Percentiles rank a stretch among this genome's conserved stretches.
Evolutionary conservation across 2,888 invertebrate species (phyloP).

Genomic region (Andrena bucephala): DNA sequence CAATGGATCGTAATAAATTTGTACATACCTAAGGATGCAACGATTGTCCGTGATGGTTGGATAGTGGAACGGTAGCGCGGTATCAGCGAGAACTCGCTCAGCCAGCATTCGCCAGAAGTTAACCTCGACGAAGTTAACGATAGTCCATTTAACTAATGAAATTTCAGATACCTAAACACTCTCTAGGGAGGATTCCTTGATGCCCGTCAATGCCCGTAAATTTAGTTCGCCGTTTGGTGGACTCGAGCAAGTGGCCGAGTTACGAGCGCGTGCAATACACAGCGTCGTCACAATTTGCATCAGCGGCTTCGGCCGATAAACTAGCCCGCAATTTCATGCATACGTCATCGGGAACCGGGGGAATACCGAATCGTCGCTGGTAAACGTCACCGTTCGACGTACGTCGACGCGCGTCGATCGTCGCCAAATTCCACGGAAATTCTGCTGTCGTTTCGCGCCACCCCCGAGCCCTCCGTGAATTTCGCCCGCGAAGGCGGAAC

Average conservation of each 20-base stretch:
- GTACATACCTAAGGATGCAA: too few species aligned
- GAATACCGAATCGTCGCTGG: slow-evolving; percentile 49
- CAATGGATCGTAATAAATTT: too few species aligned
- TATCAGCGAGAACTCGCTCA: neutral
- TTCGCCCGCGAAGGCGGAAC: slow-evolving; percentile 45
- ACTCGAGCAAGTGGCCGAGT: slow-evolving; percentile 40
- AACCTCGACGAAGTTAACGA: slow-evolving; percentile 37
- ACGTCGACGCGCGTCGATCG: slow-evolving; percentile 62
- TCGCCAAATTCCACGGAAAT: slow-evolving; percentile 66
- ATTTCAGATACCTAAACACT: slow-evolving; percentile 42
- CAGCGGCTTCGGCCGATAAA: slow-evolving; percentile 59
- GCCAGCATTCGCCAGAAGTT: slow-evolving; percentile 14
- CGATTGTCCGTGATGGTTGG: neutral
- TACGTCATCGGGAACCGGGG: slow-evolving; percentile 65
- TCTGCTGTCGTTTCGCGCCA: slow-evolving; percentile 56
- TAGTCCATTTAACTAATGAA: slow-evolving; percentile 54
- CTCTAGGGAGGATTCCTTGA: slow-evolving; percentile 7
- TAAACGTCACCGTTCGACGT: slow-evolving; percentile 64
- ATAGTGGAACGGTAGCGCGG: neutral
- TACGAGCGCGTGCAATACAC: slow-evolving; percentile 13
- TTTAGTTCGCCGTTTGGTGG: slow-evolving; percentile 33
- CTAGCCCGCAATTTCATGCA: slow-evolving; percentile 74
- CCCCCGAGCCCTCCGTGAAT: slow-evolving; percentile 48
- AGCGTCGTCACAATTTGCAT: slow-evolving; percentile 56
- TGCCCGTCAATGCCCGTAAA: slow-evolving; percentile 35